Conservation (phyloP, 53 echinoderm and acorn worm genomes). For the Mesocentrotus franciscanus region DNA sequence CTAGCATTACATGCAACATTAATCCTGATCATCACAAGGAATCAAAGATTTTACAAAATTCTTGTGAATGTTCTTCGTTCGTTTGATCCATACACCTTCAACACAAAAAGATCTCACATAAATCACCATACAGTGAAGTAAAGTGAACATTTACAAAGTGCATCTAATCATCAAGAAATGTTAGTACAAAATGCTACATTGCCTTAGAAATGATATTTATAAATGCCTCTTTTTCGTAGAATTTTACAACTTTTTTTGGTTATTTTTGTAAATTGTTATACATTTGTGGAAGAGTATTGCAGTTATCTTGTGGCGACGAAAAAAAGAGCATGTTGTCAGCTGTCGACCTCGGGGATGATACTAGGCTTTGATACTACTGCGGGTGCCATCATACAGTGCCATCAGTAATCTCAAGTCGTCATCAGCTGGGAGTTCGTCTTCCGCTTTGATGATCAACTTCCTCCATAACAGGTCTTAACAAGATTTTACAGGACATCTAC, state of each 20-base stretch:
- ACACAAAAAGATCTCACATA: conserved; percentile 21
- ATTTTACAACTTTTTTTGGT: conserved; percentile 21
- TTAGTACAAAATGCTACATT: conserved; percentile 18
- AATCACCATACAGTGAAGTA: conserved; percentile 22
- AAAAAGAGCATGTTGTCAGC: neutral
- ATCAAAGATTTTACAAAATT: neutral
- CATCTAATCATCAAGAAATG: neutral
- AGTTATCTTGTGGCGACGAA: conserved; percentile 12
- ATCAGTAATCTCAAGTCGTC: neutral
- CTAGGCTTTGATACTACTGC: neutral
- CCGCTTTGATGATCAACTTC: neutral
- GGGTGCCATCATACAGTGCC: neutral
- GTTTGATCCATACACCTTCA: conserved; percentile 39
- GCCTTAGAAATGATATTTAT: conserved; percentile 40
- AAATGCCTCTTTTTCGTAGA: conserved; percentile 51
- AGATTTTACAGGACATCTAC: conserved; percentile 11
- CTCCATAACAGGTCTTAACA: neutral
- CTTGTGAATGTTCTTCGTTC: neutral
- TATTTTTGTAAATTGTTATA: conserved; percentile 22
- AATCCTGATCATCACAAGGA: neutral
- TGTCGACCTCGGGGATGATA: neutral
- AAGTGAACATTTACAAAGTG: neutral
- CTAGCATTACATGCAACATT: conserved; percentile 44
- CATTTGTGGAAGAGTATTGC: conserved; percentile 48
- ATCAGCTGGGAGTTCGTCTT: neutral